Evolutionary conservation across 2,888 invertebrate genomes (phyloP).

Genomic region (Polydrusus cervinus): DNA sequence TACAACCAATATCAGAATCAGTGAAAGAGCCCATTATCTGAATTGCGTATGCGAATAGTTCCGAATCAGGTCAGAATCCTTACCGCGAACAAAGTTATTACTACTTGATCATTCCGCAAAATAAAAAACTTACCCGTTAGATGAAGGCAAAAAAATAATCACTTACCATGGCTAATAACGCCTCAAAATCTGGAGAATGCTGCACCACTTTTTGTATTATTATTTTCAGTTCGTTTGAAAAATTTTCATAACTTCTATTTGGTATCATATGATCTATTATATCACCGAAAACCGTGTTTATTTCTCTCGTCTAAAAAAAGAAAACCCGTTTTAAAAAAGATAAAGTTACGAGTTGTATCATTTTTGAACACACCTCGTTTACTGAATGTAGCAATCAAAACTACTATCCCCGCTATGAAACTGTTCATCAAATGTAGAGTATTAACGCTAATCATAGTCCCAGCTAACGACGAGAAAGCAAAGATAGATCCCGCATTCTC

Average conservation of each 20-base stretch:
- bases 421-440: too few species aligned
- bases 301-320: conserved; percentile 81
- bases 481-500: too few species aligned
- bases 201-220: conserved; percentile 85
- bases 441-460: too few species aligned
- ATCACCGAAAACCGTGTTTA: conserved; percentile 89
- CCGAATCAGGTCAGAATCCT: too few species aligned
- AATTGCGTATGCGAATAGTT: too few species aligned
- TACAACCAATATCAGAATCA: too few species aligned
- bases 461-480: too few species aligned
- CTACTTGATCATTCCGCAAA: too few species aligned
- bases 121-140: too few species aligned
- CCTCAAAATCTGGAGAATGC: conserved; percentile 85
- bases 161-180: conserved; percentile 85
- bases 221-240: conserved; percentile 84
- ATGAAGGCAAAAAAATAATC: neutral
- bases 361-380: neutral
- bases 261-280: conserved; percentile 88
- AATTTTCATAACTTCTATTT: conserved; percentile 85
- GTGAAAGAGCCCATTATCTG: too few species aligned
- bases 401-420: neutral
- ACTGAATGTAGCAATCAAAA: neutral
- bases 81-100: too few species aligned
- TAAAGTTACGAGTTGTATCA: neutral
- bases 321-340: neutral